Percentiles rank a stretch among this genome's conserved stretches.
Evolutionary conservation across 2,113 vertebrate species (phyloP).

Genomic region (Numida meleagris): DNA sequence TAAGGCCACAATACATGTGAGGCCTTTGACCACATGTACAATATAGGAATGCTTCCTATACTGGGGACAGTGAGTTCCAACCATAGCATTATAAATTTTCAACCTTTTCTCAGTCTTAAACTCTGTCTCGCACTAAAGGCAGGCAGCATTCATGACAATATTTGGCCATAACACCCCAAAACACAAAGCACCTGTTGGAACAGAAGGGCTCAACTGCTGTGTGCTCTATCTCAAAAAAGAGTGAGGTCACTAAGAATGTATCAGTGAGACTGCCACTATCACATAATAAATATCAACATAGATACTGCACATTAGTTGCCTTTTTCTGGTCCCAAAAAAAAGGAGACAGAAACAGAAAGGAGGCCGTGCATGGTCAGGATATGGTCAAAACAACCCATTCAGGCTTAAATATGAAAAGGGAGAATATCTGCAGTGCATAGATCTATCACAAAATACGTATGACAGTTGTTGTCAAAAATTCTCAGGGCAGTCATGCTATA

Average conservation of each 20-base stretch:
- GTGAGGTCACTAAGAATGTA: rapidly evolving
- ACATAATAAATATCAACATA: background rate
- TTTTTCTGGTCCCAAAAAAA: background rate
- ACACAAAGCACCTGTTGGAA: background rate
- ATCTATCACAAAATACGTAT: background rate
- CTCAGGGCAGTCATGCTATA: background rate
- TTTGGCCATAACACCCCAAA: background rate
- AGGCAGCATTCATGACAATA: rapidly evolving
- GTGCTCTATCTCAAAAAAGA: background rate
- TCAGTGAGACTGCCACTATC: background rate
- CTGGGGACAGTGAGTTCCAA: background rate
- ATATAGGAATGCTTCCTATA: background rate
- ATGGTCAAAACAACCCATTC: background rate
- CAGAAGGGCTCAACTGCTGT: background rate
- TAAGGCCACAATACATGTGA: background rate
- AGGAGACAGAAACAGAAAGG: background rate
- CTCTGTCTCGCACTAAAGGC: background rate
- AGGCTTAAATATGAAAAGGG: background rate
- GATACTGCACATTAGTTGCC: background rate
- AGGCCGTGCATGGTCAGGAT: background rate
- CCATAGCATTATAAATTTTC: background rate
- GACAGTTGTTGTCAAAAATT: background rate
- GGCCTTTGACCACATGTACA: rapidly evolving
- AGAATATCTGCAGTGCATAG: background rate
- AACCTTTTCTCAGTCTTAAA: background rate